Conservation (phyloP, 2,113 vertebrate genomes). For the Rhinogobius similis region DNA sequence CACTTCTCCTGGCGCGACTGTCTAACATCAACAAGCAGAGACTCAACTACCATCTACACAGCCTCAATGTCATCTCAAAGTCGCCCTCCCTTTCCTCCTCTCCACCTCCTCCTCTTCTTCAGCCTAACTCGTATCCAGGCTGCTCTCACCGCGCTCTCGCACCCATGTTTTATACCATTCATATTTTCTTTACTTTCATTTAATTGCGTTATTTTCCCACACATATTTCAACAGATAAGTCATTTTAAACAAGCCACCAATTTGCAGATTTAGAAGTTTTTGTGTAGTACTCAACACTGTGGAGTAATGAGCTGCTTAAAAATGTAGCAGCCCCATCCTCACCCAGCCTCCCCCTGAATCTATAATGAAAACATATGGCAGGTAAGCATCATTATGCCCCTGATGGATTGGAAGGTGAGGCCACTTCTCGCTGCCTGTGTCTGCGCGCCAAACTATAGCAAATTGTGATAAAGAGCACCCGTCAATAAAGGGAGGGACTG, state of each 20-base stretch:
- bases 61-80: conserved; percentile 87
- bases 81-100: conserved; percentile 70
- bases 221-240: background rate
- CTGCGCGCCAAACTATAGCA: conserved; percentile 70
- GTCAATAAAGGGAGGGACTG: conserved; percentile 65
- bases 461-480: conserved; percentile 75
- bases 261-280: background rate
- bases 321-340: conserved; percentile 10
- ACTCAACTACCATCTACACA: conserved; percentile 79
- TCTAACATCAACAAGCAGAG: conserved; percentile 79
- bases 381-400: conserved; percentile 43
- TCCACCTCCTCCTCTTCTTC: conserved; percentile 33
- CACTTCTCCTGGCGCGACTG: conserved; percentile 76
- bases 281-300: conserved; percentile 8
- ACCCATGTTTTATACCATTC: conserved; percentile 32
- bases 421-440: conserved; percentile 42
- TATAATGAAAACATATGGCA: conserved; percentile 56
- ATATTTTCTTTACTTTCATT: conserved; percentile 28
- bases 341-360: conserved; percentile 22
- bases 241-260: background rate
- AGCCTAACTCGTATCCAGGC: conserved; percentile 50
- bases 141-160: conserved; percentile 55
- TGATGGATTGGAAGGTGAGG: conserved; percentile 49
- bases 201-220: background rate
- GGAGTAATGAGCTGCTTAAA: conserved; percentile 11